Evolutionary conservation across 2,888 invertebrate species (phyloP), one percentile per base, ranked within the genome.

Genomic region (Acronicta alni): DNA sequence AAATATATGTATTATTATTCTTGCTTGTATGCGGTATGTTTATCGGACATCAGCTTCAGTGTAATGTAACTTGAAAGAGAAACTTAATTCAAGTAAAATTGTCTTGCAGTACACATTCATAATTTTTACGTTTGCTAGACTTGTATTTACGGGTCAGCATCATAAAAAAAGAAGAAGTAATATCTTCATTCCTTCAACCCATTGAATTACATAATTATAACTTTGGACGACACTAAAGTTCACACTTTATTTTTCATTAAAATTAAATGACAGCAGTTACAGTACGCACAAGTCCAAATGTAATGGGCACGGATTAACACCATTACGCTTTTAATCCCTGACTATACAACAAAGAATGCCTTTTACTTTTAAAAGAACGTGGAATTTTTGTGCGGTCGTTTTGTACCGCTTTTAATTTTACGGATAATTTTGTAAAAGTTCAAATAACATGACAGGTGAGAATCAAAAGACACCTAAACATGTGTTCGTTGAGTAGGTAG

Each of bases 341-440:
- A 32, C 17, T 52, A 37, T 18, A 26, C 26, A 49, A 18, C 23
- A 26, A 43, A 48, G 32, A 41, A 45, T 14, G 26, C n/a, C 48
- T 57, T 48, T 45, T 55, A 66, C 52, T 66, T 57, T 51, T 41
- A 52, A 58, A 59, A 39, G 17, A 47, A 35, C 23, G 12, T 41
- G 8, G n/a, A 43, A 39, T 46, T 57, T 61, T 44, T 17, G n/a
- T 57, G 16, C 37, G 3, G 3, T 26, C 26, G 23, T 52, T 53
- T 60, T 16, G 49, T 26, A 39, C 35, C 32, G 47, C 47, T 57
- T 54, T 38, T 71, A 48, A 65, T 59, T 65, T 68, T 56, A 56
- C 48, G 10, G 30, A 47, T 43, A 45, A 71, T 52, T 63, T 66
- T 63, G 58, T 72, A 60, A 65, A 71, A 60, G 64, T 66, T 67